These are phyloP conservation scores for Carollia perspicillata DNA, from an alignment of 2,113 vertebrate genomes.

Conservation along the genomic window DNA sequence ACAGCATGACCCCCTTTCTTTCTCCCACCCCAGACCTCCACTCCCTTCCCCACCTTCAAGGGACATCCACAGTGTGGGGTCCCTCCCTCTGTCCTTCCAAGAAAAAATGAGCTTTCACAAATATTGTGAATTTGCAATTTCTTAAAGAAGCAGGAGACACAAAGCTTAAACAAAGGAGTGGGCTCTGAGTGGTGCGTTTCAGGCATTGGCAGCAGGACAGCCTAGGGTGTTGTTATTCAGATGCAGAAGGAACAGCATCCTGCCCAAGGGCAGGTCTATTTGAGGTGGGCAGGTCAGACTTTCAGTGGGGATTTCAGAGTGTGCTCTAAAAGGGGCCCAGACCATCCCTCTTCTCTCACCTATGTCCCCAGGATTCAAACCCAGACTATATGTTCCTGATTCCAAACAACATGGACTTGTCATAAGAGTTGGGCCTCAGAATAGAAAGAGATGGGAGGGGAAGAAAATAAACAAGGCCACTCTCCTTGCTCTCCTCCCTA, in stretches of 20 bases:
- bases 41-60: not conserved
- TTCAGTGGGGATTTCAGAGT: accelerated
- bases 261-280: not conserved
- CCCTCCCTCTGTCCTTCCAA: not conserved
- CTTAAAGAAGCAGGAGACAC: not conserved
- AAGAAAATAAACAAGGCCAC: not conserved
- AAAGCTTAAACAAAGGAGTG: not conserved
- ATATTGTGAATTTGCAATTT: not conserved
- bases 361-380: not conserved
- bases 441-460: not conserved
- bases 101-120: not conserved
- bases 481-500: not conserved
- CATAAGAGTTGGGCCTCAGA: not conserved
- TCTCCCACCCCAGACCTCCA: not conserved
- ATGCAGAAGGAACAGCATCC: not conserved
- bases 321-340: not conserved
- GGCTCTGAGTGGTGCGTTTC: accelerated
- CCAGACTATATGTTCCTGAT: not conserved
- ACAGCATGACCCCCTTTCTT: not conserved
- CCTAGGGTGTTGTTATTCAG: not conserved
- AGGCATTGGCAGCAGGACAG: not conserved
- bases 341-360: not conserved
- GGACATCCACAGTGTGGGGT: not conserved
- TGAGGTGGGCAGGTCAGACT: not conserved
- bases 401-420: not conserved